phyloP scores from a whole-genome alignment of 2,113 vertebrate genomes.

The Ursus arctos region DNA sequence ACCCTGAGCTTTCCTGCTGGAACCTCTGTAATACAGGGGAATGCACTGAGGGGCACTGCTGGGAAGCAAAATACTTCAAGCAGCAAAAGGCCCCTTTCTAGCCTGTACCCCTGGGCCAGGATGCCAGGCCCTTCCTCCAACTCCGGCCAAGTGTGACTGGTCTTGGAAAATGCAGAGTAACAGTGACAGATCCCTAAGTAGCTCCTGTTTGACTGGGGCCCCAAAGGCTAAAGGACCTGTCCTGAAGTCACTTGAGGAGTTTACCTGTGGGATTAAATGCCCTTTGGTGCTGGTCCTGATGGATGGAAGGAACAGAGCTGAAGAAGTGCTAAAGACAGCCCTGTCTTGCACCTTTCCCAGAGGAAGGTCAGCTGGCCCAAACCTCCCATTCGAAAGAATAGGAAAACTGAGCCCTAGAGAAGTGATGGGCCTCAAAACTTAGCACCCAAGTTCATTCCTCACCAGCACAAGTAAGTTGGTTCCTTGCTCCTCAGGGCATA shows the following conservation, averaged over 20 bases:
- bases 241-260: not conserved
- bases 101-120: not conserved
- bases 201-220: not conserved
- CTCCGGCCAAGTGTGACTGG: not conserved
- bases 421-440: not conserved
- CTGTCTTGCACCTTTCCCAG: accelerated
- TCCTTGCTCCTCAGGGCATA: not conserved
- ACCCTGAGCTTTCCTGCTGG: not conserved
- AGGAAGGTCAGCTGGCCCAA: not conserved
- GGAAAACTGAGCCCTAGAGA: not conserved
- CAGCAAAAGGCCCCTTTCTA: too few species aligned
- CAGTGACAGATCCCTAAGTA: too few species aligned
- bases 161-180: not conserved
- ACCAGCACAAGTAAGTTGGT: not conserved
- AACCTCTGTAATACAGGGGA: not conserved
- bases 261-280: not conserved
- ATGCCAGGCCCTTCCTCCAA: not conserved
- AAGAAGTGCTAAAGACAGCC: not conserved
- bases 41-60: accelerated
- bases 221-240: not conserved
- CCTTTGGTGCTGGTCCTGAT: too few species aligned
- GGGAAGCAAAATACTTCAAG: not conserved
- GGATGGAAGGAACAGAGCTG: not conserved
- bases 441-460: not conserved
- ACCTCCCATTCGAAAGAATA: not conserved